A percentile compares a stretch with the other conserved stretches of the same genome.
Conservation (phyloP, 2,797 vertebrate species). For the Vipera latastei region DNA sequence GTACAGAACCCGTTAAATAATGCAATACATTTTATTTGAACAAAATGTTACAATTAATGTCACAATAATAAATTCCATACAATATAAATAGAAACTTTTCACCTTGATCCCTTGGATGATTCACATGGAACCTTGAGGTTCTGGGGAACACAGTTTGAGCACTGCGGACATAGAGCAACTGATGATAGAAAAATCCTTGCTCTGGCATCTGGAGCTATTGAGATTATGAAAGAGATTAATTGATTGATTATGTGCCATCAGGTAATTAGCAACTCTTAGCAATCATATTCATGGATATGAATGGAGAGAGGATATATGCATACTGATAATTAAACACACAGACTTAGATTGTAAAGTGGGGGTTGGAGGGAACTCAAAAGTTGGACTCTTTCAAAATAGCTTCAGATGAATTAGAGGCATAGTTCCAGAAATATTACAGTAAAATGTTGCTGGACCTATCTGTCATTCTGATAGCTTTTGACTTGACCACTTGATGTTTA, state of each 20-base stretch:
- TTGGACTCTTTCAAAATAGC: background rate
- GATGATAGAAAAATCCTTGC: background rate
- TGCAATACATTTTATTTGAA: background rate
- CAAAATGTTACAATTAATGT: background rate
- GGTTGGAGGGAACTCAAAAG: background rate
- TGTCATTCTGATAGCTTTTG: background rate
- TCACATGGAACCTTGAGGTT: background rate
- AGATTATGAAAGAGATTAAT: background rate
- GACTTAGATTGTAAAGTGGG: background rate
- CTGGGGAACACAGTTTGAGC: background rate
- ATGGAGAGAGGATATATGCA: background rate
- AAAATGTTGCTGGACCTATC: background rate
- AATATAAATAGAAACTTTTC: background rate
- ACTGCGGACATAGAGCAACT: background rate
- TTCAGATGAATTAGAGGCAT: background rate
- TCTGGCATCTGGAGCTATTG: background rate
- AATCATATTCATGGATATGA: background rate
- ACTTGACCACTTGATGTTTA: background rate
- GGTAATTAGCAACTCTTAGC: background rate
- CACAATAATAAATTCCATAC: background rate
- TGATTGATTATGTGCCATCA: background rate
- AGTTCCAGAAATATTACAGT: background rate
- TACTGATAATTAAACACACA: background rate
- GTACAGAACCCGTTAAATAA: background rate
- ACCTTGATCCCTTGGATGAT: background rate